Evolutionary conservation across 2,113 vertebrate species (phyloP).

Genomic region (Reinhardtius hippoglossoides): DNA sequence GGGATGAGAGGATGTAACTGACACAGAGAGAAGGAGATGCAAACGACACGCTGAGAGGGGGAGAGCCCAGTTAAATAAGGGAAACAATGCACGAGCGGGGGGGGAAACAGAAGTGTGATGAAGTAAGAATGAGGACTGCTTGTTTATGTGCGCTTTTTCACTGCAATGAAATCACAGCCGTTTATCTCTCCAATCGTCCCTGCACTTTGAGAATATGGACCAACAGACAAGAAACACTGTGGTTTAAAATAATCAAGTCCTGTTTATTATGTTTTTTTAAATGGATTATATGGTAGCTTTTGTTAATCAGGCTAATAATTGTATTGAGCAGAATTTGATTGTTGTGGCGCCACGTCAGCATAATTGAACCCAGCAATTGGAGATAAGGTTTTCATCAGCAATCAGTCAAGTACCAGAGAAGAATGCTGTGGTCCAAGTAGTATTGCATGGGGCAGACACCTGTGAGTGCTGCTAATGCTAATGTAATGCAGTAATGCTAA

Average conservation of each 20-base stretch:
- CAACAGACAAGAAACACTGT: background rate
- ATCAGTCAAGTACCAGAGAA: too few species aligned
- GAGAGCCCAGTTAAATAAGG: conserved; percentile 16
- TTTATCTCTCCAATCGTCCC: conserved; percentile 17
- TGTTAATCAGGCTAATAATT: background rate
- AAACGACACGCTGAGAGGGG: conserved; percentile 4
- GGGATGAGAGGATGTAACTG: conserved; percentile 31
- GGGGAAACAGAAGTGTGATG: conserved; percentile 5
- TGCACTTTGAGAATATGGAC: background rate
- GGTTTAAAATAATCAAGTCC: background rate
- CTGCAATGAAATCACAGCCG: conserved; percentile 23
- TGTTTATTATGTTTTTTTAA: background rate
- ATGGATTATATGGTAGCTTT: background rate
- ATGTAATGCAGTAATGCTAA: background rate
- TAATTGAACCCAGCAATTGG: too few species aligned
- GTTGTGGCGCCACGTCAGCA: too few species aligned
- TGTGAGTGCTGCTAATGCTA: background rate
- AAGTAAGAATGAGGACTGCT: conserved; percentile 4
- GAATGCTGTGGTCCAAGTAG: too few species aligned
- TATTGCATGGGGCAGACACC: too few species aligned
- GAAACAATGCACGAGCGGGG: conserved; percentile 3
- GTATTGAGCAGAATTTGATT: too few species aligned
- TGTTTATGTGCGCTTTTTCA: conserved; percentile 26
- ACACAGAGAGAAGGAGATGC: conserved; percentile 25
- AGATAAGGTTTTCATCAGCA: too few species aligned